Percentiles rank a stretch among this genome's conserved stretches.
Conservation (phyloP, 2,888 invertebrate genomes). For the Acanthococcus lagerstroemiae region DNA sequence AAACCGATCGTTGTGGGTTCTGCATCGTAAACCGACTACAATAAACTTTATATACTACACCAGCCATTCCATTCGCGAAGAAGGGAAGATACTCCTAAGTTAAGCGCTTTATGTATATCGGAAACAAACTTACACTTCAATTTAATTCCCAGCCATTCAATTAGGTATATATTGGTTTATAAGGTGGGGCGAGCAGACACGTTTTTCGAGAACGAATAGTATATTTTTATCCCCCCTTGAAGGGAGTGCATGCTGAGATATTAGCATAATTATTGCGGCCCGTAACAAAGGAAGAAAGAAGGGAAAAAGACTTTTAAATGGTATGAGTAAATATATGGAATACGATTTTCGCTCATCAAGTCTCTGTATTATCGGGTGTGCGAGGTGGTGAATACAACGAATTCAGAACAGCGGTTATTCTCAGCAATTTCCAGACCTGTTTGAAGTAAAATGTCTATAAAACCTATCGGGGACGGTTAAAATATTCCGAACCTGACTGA, state of each 20-base stretch:
- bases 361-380: too few species aligned
- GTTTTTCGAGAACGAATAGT: background rate
- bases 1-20: constrained; percentile 30
- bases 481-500: too few species aligned
- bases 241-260: constrained; percentile 10
- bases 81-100: constrained; percentile 25
- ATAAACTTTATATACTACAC: constrained; percentile 28
- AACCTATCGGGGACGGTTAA: too few species aligned
- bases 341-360: too few species aligned
- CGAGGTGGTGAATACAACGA: too few species aligned
- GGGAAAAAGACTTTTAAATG: background rate
- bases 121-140: constrained; percentile 29
- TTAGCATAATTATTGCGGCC: constrained; percentile 25
- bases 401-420: too few species aligned
- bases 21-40: constrained; percentile 29
- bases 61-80: too few species aligned
- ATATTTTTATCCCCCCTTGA: background rate
- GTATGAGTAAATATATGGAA: background rate
- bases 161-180: constrained; percentile 22
- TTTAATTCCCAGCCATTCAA: constrained; percentile 28
- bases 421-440: too few species aligned
- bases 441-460: too few species aligned
- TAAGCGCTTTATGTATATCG: constrained; percentile 27
- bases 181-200: too few species aligned
- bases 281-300: background rate